phyloP scores from a whole-genome alignment of 2,797 vertebrate genomes.

The Sebastes iracundus region DNA sequence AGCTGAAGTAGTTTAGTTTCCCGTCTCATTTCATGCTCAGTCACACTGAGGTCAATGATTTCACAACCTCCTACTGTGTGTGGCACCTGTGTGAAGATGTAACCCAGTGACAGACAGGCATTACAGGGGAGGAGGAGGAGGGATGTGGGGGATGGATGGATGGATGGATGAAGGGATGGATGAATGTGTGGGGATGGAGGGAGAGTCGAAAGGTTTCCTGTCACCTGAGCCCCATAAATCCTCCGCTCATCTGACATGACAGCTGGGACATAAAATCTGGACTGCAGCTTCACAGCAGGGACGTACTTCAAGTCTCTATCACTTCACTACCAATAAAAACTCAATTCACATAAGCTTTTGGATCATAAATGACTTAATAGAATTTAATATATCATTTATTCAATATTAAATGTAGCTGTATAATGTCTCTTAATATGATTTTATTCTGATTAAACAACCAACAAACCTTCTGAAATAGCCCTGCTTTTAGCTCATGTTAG shows the following conservation, averaged over 20 bases:
- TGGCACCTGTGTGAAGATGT: slow-evolving; percentile 51
- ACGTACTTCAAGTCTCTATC: background rate
- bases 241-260: background rate
- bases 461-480: background rate
- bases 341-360: too few species aligned
- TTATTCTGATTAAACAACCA: background rate
- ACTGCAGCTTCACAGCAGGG: background rate
- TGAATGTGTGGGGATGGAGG: background rate
- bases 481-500: background rate
- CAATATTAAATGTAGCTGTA: background rate
- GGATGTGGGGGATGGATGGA: background rate
- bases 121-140: background rate
- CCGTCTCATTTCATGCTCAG: background rate
- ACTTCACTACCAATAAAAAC: background rate
- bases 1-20: background rate
- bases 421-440: background rate
- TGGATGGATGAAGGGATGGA: too few species aligned
- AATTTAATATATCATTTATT: background rate
- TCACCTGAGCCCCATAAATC: slow-evolving; percentile 32
- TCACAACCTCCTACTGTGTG: slow-evolving; percentile 7
- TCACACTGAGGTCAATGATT: background rate
- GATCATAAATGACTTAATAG: background rate
- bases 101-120: slow-evolving; percentile 17
- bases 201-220: background rate
- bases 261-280: slow-evolving; percentile 23